phyloP scores from a whole-genome alignment of 2,113 vertebrate species.

The Micronisus gabar region DNA sequence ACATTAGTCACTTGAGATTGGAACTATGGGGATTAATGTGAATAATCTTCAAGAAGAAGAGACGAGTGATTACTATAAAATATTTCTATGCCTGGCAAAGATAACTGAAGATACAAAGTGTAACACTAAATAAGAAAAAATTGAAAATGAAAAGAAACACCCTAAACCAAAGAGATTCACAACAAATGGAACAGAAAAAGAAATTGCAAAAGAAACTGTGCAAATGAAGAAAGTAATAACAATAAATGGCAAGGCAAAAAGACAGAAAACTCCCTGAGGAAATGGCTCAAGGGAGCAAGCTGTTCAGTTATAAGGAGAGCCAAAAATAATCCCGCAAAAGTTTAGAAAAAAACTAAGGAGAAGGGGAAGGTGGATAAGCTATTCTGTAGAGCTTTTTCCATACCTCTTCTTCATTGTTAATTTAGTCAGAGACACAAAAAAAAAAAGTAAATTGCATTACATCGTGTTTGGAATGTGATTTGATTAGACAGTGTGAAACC shows the following conservation, averaged over 20 bases:
- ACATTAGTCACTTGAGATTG: neutral
- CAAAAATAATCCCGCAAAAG: neutral
- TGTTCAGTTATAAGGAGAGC: neutral
- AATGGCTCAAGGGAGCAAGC: neutral
- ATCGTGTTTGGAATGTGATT: neutral
- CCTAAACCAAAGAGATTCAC: neutral
- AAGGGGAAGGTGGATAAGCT: neutral
- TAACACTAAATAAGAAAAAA: neutral
- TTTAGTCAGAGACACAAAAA: neutral
- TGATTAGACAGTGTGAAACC: neutral
- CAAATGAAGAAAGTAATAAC: neutral
- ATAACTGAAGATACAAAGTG: neutral
- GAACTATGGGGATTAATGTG: neutral
- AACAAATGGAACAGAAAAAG: neutral
- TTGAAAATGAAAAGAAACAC: neutral
- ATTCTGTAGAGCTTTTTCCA: neutral
- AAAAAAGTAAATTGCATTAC: neutral
- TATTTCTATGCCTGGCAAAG: neutral
- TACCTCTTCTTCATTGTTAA: neutral
- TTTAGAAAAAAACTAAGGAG: neutral
- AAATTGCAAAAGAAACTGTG: neutral
- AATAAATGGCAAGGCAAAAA: neutral
- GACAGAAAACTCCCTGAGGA: neutral
- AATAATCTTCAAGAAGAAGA: neutral
- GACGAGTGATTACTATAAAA: neutral